These are phyloP conservation scores for Hippocampus kuda DNA, from an alignment of 2,797 vertebrate species.

Conservation along the genomic window DNA sequence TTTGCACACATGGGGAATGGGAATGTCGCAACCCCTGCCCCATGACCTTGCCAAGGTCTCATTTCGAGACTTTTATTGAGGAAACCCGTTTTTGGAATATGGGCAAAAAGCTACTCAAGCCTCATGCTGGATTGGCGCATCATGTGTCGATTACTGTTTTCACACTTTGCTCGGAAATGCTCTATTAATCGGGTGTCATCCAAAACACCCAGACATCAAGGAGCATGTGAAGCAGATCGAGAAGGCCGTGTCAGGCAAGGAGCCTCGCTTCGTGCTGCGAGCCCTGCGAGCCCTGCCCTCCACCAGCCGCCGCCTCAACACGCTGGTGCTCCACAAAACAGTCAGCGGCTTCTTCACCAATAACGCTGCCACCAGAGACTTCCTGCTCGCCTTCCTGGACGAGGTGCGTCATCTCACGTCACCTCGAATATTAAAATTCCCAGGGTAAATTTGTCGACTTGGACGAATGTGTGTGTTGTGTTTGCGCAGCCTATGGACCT, in stretches of 20 bases:
- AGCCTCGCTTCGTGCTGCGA: constrained; percentile 85
- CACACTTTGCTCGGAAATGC: not conserved
- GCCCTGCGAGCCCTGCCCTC: constrained; percentile 85
- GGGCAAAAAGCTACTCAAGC: too few relatives aligned
- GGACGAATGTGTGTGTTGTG: too few relatives aligned
- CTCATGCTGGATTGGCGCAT: too few relatives aligned
- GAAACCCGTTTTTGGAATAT: too few relatives aligned
- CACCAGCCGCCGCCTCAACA: constrained; percentile 86
- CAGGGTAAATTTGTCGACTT: too few relatives aligned
- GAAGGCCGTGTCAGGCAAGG: constrained; percentile 90
- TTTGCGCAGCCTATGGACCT: constrained; percentile 78
- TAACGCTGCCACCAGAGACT: constrained; percentile 74
- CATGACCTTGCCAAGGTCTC: too few relatives aligned
- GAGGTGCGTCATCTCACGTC: constrained; percentile 64
- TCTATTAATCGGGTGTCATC: not conserved
- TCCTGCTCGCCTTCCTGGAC: constrained; percentile 82
- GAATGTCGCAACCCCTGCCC: too few relatives aligned
- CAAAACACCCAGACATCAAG: constrained; percentile 73
- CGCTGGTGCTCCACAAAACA: constrained; percentile 85
- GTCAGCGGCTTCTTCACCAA: constrained; percentile 85
- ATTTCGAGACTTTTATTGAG: too few relatives aligned
- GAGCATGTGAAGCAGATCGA: constrained; percentile 96
- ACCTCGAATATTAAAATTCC: too few relatives aligned
- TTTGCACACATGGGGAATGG: too few relatives aligned
- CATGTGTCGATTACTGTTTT: too few relatives aligned